Conservation (phyloP, 2,797 vertebrate species). For the Paramormyrops hopkinsi region DNA sequence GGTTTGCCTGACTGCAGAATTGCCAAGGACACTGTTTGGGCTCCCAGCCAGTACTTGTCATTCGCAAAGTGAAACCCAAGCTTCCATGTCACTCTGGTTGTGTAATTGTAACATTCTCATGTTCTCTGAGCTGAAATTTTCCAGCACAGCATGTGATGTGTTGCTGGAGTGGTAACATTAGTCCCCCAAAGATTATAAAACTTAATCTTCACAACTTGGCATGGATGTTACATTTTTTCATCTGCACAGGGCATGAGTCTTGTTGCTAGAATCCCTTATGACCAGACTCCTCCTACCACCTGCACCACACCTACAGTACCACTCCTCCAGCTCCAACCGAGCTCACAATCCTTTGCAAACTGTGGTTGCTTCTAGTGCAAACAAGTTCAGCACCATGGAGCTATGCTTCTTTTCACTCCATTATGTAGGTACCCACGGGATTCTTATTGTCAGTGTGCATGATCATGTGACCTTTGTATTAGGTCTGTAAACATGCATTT, state of each 20-base stretch:
- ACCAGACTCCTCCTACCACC: not conserved
- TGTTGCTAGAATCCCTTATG: not conserved
- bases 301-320: not conserved
- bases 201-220: conserved; percentile 20
- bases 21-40: conserved; percentile 38
- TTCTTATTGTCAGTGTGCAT: not conserved
- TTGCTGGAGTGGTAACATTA: conserved; percentile 25
- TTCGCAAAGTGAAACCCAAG: conserved; percentile 40
- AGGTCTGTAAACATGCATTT: not conserved
- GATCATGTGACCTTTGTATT: not conserved
- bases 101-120: conserved; percentile 48
- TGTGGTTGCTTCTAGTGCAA: not conserved
- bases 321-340: not conserved
- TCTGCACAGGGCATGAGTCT: not conserved
- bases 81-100: conserved; percentile 35
- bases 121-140: conserved; percentile 36
- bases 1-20: conserved; percentile 10
- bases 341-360: not conserved
- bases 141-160: conserved; percentile 16
- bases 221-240: not conserved
- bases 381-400: not conserved
- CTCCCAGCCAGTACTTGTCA: conserved; percentile 28
- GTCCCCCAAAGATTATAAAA: conserved; percentile 35
- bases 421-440: not conserved
- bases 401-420: not conserved